phyloP scores from a whole-genome alignment of 2,113 vertebrate species.

The Coracopsis vasa region DNA sequence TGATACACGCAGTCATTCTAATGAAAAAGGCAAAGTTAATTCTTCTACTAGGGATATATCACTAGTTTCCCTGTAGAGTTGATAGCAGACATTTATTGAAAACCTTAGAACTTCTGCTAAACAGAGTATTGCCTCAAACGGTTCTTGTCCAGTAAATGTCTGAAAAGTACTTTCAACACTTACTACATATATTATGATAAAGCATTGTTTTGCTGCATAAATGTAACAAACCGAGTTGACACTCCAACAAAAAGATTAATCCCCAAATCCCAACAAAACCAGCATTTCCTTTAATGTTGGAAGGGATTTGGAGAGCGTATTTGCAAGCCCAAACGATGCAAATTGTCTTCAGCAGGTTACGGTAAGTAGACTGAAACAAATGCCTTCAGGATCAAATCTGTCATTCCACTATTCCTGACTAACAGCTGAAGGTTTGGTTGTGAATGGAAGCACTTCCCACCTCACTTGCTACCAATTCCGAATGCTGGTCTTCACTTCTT shows the following conservation, averaged over 20 bases:
- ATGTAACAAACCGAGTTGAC: neutral
- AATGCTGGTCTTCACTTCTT: neutral
- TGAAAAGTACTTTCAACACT: neutral
- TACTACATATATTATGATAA: neutral
- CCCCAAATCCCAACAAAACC: neutral
- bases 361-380: neutral
- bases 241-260: neutral
- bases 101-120: neutral
- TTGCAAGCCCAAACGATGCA: neutral
- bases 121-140: neutral
- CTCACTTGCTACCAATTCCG: neutral
- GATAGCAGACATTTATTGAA: neutral
- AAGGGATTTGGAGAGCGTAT: neutral
- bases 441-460: neutral
- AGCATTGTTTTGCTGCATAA: neutral
- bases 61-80: neutral
- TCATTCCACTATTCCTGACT: neutral
- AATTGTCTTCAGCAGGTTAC: neutral
- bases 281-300: neutral
- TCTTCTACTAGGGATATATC: neutral
- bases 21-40: neutral
- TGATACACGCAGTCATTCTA: neutral
- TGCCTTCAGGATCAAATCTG: neutral
- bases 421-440: neutral
- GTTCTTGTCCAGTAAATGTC: neutral